Conservation (phyloP, 2,888 invertebrate species). For the Zonitis immaculata region DNA sequence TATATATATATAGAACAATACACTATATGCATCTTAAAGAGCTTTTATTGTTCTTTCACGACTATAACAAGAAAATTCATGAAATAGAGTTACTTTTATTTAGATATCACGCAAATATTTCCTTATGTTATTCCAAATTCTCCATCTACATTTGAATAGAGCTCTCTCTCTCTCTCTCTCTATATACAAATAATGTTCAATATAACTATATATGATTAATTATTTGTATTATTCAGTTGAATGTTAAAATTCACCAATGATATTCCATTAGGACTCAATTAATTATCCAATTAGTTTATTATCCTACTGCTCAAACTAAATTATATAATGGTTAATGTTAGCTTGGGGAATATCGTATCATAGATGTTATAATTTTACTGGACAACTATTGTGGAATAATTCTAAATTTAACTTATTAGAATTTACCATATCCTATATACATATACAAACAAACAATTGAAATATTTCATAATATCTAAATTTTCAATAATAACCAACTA, state of each 20-base stretch:
- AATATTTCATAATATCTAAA: too few relatives aligned
- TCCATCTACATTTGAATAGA: too few relatives aligned
- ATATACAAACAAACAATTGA: too few relatives aligned
- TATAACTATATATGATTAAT: too few relatives aligned
- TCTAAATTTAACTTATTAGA: not conserved
- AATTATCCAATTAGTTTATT: slow-evolving; percentile 32
- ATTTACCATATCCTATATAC: not conserved
- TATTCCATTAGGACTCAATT: slow-evolving; percentile 29
- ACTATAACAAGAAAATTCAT: slow-evolving; percentile 25
- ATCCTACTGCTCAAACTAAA: slow-evolving; percentile 26
- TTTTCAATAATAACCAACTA: too few relatives aligned
- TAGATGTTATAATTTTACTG: not conserved
- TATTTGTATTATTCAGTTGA: slow-evolving; percentile 2
- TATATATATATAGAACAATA: too few relatives aligned
- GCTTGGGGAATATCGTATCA: slow-evolving; percentile 2
- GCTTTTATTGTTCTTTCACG: slow-evolving; percentile 26
- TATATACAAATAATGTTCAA: too few relatives aligned
- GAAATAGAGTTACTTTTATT: slow-evolving; percentile 18
- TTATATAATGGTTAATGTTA: slow-evolving; percentile 17
- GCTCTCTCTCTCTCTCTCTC: too few relatives aligned
- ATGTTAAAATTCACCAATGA: slow-evolving; percentile 18
- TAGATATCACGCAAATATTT: too few relatives aligned
- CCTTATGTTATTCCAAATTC: too few relatives aligned
- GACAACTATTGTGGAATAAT: not conserved
- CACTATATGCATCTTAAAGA: slow-evolving; percentile 25